These are phyloP conservation scores for Dascyllus trimaculatus DNA, from an alignment of 2,113 vertebrate species.

Conservation along the genomic window DNA sequence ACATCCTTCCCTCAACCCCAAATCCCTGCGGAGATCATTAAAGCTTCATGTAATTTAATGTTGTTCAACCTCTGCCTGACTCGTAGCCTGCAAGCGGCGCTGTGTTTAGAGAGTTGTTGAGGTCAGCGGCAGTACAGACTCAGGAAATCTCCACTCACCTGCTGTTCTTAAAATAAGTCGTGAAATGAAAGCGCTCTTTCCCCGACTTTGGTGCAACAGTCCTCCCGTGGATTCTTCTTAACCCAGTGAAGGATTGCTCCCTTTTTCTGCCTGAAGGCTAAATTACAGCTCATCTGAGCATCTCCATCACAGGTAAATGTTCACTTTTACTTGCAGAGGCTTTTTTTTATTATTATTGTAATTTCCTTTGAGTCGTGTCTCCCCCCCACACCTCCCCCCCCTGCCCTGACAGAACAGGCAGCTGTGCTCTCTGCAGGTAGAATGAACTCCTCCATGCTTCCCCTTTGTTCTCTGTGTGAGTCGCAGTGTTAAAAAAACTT, in stretches of 20 bases:
- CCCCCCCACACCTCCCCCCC: constrained; percentile 17
- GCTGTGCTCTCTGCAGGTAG: neutral
- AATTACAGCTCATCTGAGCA: constrained; percentile 32
- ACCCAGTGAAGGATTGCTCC: neutral
- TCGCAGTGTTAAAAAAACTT: constrained; percentile 1
- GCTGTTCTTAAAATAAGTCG: constrained; percentile 8
- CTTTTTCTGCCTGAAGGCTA: constrained; percentile 1
- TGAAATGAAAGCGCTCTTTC: neutral
- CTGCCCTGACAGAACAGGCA: neutral
- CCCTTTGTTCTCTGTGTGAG: neutral
- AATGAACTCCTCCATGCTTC: neutral
- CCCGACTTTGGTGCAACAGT: neutral
- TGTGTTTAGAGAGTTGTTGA: constrained; percentile 9
- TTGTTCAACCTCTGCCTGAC: constrained; percentile 13
- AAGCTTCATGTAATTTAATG: constrained; percentile 17
- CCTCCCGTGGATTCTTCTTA: constrained; percentile 3
- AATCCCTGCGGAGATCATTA: constrained; percentile 43
- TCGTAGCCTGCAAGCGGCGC: neutral
- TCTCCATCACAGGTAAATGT: constrained; percentile 21
- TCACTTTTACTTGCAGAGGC: constrained; percentile 15
- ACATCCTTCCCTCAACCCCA: neutral
- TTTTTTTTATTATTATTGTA: constrained; percentile 5
- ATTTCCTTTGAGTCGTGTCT: constrained; percentile 21
- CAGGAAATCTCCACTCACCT: neutral
- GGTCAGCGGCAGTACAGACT: constrained; percentile 9